Base-by-base conservation (phyloP, 2,888 invertebrate species). In the Drosophila merina region DNA sequence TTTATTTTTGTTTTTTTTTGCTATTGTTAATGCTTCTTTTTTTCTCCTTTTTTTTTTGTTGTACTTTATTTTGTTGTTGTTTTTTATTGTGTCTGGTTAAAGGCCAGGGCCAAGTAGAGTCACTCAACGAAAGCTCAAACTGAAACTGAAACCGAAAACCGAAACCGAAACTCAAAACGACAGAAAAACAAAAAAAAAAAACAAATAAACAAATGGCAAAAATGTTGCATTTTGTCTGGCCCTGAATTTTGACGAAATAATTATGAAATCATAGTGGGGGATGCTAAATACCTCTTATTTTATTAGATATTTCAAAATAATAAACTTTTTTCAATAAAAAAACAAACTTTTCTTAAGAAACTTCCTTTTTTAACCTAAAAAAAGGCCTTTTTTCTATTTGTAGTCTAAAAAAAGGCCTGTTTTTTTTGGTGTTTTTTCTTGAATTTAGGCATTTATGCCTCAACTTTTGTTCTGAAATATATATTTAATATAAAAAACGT, bases 71-170 rank as follows among this genome's bases (percentile, higher is more conserved):
- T 33, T 25, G 3, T 42, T 42, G 25, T 5, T 52, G 5, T 20
- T 28, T 28, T 4, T 28, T 28, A 31, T 8, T 64, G 28, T 50
- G 25, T 51, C 38, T 45, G 66, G 36, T 12, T 56, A 68, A 69
- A 69, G 69, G 66, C 69, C 66, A 67, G 30, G 70, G 70, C 49
- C 66, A 67, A 62, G 47, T 48, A 31, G 60, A 36, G 44, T 44
- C 44, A 44, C 25, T 44, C 51, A 52, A 51, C 66, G 38, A 64
- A 51, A 31, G 60, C 38, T 4, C 30, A 26, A 26, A 31, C 20
- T 25, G 44, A 26, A 26, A 31, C 20, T 25, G 44, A 42, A 20
- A 20, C 42, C 8, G 14, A 20, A 9, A 42, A 12, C 3, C 12
- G 38, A 20, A 14, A 20, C 14, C 6, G 25, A 44, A 25, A 44